Evolutionary conservation across 2,113 vertebrate genomes (phyloP).

Genomic region (Chloebia gouldiae): DNA sequence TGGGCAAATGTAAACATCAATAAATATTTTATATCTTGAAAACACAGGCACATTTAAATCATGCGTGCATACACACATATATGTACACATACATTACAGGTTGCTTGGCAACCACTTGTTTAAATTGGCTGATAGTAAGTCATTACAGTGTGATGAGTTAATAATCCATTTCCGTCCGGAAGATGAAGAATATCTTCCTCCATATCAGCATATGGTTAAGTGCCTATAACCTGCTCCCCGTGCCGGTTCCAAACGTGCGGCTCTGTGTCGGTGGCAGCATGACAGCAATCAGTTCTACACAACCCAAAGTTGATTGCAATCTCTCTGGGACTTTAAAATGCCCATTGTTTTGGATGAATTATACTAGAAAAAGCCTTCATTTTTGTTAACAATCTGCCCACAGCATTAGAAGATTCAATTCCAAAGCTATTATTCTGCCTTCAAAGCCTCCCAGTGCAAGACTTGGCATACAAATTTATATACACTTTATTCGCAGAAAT

Average conservation of each 20-base stretch:
- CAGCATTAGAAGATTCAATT: constrained; percentile 66
- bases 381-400: constrained; percentile 67
- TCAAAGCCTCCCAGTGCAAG: constrained; percentile 41
- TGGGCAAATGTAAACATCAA: not conserved
- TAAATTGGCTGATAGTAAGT: constrained; percentile 38
- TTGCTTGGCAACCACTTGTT: constrained; percentile 4
- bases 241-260: rapidly evolving
- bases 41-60: not conserved
- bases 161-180: constrained; percentile 49
- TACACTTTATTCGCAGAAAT: constrained; percentile 23
- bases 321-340: constrained; percentile 53
- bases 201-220: constrained; percentile 53
- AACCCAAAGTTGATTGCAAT: constrained; percentile 45
- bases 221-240: constrained; percentile 32
- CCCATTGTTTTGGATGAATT: constrained; percentile 65
- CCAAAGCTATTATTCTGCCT: constrained; percentile 62
- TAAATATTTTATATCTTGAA: not conserved
- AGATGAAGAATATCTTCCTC: constrained; percentile 34
- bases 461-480: constrained; percentile 56
- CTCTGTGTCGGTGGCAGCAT: not conserved
- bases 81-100: not conserved
- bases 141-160: constrained; percentile 53
- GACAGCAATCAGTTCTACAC: constrained; percentile 52
- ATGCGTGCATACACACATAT: not conserved
- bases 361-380: constrained; percentile 55